Percentiles rank a stretch among this genome's conserved stretches.
phyloP scores from a whole-genome alignment of 2,797 vertebrate species.

The Poliocrania exsul region DNA sequence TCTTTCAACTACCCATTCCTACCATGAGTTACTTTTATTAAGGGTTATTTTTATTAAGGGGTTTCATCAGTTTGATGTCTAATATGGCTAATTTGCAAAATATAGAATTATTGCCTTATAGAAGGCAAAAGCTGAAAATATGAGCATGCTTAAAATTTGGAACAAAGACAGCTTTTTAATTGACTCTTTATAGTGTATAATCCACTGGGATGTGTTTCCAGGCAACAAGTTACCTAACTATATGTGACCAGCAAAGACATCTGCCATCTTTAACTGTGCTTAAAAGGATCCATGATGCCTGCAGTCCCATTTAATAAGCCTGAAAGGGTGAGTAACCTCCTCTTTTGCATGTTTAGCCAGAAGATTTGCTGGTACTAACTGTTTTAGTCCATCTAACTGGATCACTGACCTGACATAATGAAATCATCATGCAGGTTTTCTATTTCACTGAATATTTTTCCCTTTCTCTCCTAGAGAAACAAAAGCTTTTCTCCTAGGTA shows the following conservation, averaged over 20 bases:
- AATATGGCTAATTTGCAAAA: neutral
- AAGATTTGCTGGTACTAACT: conserved; percentile 15
- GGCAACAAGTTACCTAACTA: conserved; percentile 47
- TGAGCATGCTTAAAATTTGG: neutral
- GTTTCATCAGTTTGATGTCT: neutral
- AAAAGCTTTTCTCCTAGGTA: neutral
- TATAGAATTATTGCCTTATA: neutral
- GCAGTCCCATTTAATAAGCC: neutral
- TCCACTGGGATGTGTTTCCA: conserved; percentile 26
- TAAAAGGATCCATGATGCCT: neutral
- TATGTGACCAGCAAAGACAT: conserved; percentile 33
- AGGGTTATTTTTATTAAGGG: neutral
- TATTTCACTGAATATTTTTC: conserved; percentile 1
- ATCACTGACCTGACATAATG: conserved; percentile 20
- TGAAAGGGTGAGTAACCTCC: neutral
- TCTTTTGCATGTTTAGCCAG: neutral
- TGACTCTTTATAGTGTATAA: conserved; percentile 1
- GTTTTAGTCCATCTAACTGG: neutral
- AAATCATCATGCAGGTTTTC: conserved; percentile 28
- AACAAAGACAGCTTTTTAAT: conserved; percentile 26
- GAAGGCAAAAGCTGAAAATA: neutral
- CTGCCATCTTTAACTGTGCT: neutral
- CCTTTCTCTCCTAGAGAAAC: neutral
- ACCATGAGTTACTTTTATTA: neutral
- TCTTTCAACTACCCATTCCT: neutral